These are phyloP conservation scores for Diplogasteroides magnus DNA, from an alignment of 1,140 invertebrate species.

Conservation along the genomic window DNA sequence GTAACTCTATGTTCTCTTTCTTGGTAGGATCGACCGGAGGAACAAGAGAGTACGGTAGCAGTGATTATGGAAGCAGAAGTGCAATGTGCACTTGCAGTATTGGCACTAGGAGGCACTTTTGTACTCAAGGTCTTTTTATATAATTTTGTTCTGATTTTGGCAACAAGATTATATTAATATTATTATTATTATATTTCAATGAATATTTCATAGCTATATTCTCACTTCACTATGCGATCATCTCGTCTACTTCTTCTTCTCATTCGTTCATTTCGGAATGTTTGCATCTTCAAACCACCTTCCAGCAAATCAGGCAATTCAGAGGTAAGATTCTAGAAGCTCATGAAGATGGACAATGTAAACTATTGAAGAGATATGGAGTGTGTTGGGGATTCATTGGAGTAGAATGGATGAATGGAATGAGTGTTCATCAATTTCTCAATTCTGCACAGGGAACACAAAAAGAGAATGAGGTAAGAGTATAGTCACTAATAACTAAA, in stretches of 20 bases:
- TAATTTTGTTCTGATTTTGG: background rate
- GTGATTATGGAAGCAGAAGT: conserved; percentile 8
- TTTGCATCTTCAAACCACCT: conserved; percentile 12
- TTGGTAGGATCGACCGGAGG: conserved; percentile 25
- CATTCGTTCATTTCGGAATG: conserved; percentile 1
- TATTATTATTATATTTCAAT: background rate
- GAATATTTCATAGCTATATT: background rate
- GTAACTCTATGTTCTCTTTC: conserved; percentile 5
- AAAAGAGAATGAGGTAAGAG: background rate
- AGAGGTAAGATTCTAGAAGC: conserved; percentile 5
- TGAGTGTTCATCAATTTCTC: background rate
- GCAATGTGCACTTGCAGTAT: conserved; percentile 12
- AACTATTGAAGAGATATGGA: conserved; percentile 19
- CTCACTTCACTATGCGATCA: background rate
- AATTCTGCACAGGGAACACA: background rate
- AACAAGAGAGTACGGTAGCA: conserved; percentile 22
- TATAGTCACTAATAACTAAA: background rate
- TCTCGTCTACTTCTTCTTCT: background rate
- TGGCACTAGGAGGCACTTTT: conserved; percentile 31
- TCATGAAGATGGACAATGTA: background rate
- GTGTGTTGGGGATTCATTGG: background rate
- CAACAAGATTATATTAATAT: background rate
- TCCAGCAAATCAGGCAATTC: conserved; percentile 15
- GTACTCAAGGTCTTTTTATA: conserved; percentile 36
- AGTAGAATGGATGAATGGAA: no score